Evolutionary conservation across 1,140 invertebrate species (phyloP).

Genomic region (Drosophila grimshawi): DNA sequence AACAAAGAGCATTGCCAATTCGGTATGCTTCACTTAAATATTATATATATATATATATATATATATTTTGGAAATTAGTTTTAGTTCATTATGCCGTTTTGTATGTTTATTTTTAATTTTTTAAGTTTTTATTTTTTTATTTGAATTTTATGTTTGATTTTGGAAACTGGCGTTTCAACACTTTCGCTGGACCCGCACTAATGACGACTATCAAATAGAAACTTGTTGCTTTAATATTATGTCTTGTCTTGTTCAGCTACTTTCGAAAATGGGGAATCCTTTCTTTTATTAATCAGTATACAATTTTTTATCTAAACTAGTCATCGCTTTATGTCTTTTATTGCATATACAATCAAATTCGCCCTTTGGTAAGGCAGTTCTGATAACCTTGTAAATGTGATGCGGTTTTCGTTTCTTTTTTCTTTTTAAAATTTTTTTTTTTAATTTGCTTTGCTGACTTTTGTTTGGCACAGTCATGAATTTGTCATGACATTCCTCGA

Average conservation of each 20-base stretch:
- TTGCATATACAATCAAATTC: background rate
- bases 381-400: constrained; percentile 38
- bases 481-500: constrained; percentile 12
- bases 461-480: constrained; percentile 19
- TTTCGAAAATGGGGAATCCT: constrained; percentile 40
- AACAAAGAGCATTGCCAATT: too few relatives aligned
- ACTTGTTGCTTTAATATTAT: constrained; percentile 29
- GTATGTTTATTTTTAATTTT: constrained; percentile 16
- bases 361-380: constrained; percentile 4
- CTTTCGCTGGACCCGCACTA: constrained; percentile 48
- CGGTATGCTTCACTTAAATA: background rate
- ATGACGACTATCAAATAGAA: constrained; percentile 62
- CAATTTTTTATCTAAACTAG: constrained; percentile 4
- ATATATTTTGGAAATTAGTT: constrained; percentile 10
- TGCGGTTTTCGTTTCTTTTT: background rate
- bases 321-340: constrained; percentile 3
- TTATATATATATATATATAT: background rate
- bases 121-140: constrained; percentile 1
- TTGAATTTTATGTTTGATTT: constrained; percentile 10
- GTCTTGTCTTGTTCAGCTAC: constrained; percentile 9
- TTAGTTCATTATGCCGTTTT: constrained; percentile 29
- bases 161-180: constrained; percentile 24
- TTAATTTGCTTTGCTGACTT: background rate
- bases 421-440: background rate
- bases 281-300: background rate